Evolutionary conservation across 2,113 vertebrate genomes (phyloP).

Genomic region (Terrapene triunguis): DNA sequence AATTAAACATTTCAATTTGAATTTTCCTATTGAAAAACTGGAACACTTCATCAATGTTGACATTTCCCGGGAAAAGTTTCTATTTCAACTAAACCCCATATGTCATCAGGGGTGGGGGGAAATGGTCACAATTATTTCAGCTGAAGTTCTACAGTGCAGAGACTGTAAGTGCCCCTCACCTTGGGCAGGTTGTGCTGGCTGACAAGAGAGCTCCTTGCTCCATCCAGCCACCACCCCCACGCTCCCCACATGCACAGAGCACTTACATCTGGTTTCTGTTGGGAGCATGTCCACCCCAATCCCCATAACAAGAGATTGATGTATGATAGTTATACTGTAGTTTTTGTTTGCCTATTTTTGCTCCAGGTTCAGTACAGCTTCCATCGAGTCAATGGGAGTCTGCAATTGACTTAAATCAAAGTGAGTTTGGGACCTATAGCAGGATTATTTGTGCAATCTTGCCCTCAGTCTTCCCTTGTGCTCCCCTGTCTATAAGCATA

Average conservation of each 20-base stretch:
- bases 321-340: neutral
- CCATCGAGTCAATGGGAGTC: neutral
- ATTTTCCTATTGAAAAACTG: neutral
- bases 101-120: neutral
- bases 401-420: neutral
- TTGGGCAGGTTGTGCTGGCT: neutral
- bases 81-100: neutral
- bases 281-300: neutral
- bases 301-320: neutral
- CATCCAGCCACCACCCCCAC: rapidly evolving
- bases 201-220: rapidly evolving
- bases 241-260: neutral
- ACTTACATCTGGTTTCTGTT: neutral
- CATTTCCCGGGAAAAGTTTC: neutral
- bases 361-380: neutral
- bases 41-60: neutral
- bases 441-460: neutral
- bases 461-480: neutral
- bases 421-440: neutral
- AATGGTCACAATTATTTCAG: neutral
- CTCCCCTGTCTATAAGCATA: too few species aligned
- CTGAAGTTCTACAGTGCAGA: neutral
- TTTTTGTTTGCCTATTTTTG: neutral
- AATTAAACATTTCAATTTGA: neutral
- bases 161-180: rapidly evolving